Base-by-base conservation (phyloP, 2,888 invertebrate species). In the Callosobruchus maculatus region DNA sequence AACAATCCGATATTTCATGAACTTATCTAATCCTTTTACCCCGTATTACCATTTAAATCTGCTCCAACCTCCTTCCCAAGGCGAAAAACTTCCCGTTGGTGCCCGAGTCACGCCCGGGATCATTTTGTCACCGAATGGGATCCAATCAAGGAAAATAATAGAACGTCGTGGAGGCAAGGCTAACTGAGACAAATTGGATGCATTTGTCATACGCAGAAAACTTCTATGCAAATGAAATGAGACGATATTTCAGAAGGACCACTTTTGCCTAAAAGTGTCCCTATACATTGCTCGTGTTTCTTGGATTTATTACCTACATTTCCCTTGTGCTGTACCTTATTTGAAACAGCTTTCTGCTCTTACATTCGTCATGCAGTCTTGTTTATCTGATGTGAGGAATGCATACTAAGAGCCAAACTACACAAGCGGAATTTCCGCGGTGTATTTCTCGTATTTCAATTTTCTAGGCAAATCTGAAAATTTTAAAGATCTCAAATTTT, bases 111-210 rank as follows among this genome's bases (percentile, higher is more conserved):
- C 84, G 85, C 84, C 80, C 78, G 82, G 80, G 82, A 84, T 82
- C 83, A 81, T 85, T 85, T 85, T 85, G 84, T 84, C 85, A 84
- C 81, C 79, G 81, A 82, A 83, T 84, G 84, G 83, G 84, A 83
- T 83, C 84, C 84, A 86, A 86, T 85, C 85, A 84, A 82, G 81
- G 82, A 83, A 84, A 85, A 84, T 85, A 85, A 85, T 85, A 83
- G 83, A 82, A 80, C 82, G 84, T 82, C 84, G 81, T 80, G 80
- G 79, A 81, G 78, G 79, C 76, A 81, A 81, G 79, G 79, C 78
- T 80, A 80, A 79, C 78, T 77, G 78, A 81, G 82, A 82, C 78
- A 81, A 81, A 82, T 80, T 78, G 75, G 73, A 30, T 73, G 76
- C 80, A 82, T 82, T 81, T 78, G 78, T 82, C 82, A 81, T 80